These are phyloP conservation scores for Pyrocoelia pectoralis DNA, from an alignment of 2,888 invertebrate species.

Conservation along the genomic window DNA sequence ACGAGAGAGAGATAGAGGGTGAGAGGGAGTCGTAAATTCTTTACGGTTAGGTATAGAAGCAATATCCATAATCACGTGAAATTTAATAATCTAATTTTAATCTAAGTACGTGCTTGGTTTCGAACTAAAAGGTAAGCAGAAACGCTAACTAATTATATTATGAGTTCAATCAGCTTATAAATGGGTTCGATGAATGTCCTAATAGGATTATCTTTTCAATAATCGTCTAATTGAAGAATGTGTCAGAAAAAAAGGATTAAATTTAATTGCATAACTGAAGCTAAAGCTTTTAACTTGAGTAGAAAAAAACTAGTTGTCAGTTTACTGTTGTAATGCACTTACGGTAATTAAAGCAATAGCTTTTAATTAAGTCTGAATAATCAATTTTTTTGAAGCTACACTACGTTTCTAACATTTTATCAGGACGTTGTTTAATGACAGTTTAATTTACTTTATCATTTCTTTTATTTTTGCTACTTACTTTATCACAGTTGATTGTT, in stretches of 20 bases:
- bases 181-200: neutral
- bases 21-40: neutral
- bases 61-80: slow-evolving; percentile 1
- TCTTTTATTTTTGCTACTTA: too few relatives aligned
- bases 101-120: neutral
- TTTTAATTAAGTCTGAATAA: too few relatives aligned
- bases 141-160: neutral
- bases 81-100: neutral
- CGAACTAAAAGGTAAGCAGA: slow-evolving; percentile 1
- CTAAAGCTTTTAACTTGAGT: too few relatives aligned
- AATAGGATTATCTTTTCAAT: slow-evolving; percentile 1
- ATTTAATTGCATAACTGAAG: neutral
- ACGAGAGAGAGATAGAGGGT: too few relatives aligned
- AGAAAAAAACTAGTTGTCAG: too few relatives aligned
- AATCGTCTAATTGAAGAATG: slow-evolving; percentile 1
- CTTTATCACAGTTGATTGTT: too few relatives aligned
- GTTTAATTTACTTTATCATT: too few relatives aligned
- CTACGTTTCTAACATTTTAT: too few relatives aligned
- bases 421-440: too few relatives aligned
- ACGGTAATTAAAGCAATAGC: too few relatives aligned
- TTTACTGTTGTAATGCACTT: too few relatives aligned
- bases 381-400: too few relatives aligned
- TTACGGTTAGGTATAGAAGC: neutral
- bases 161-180: slow-evolving; percentile 1
- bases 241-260: neutral